Conservation (phyloP, 2,113 vertebrate genomes). For the Diphyllodes magnificus region DNA sequence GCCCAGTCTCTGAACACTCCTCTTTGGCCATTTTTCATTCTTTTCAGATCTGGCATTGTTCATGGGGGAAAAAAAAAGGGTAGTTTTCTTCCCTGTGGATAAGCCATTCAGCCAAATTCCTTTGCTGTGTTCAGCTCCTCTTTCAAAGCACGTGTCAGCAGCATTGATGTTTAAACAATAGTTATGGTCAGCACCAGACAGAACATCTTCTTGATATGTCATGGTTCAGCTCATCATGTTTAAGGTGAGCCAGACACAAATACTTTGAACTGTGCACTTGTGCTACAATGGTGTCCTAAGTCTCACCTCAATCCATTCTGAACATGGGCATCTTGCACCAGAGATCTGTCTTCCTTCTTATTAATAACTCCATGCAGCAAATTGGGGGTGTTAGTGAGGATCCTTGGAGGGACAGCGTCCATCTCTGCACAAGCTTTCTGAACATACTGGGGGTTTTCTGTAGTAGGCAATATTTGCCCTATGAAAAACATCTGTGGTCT, state of each 20-base stretch:
- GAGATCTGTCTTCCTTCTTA: neutral
- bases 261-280: neutral
- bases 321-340: neutral
- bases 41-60: neutral
- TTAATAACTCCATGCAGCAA: neutral
- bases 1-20: neutral
- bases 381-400: neutral
- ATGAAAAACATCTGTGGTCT: neutral
- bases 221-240: neutral
- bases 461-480: neutral
- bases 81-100: neutral
- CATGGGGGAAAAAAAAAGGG: fast-evolving
- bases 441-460: neutral
- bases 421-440: neutral
- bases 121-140: neutral
- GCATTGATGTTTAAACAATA: neutral
- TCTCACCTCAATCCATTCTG: neutral
- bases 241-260: neutral
- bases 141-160: fast-evolving
- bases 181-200: neutral
- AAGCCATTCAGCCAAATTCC: neutral
- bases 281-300: neutral
- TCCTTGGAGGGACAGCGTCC: neutral
- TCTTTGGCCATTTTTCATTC: neutral
- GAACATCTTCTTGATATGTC: neutral